Conservation (phyloP, 2,888 invertebrate genomes). For the Eutolmus rufibarbis region DNA sequence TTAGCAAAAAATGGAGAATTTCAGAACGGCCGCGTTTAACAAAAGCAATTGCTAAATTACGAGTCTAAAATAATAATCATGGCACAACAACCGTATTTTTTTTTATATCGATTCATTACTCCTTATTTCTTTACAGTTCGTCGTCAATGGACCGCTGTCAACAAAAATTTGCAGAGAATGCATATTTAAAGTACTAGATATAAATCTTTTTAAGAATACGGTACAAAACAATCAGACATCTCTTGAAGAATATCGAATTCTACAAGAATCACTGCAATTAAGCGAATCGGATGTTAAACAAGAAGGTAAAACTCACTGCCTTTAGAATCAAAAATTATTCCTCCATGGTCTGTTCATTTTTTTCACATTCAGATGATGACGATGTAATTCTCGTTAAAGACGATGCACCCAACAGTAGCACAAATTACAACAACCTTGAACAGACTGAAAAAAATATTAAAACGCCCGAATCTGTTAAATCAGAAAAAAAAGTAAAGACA, state of each 20-base stretch:
- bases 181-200: neutral
- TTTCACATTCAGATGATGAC: slow-evolving; percentile 5
- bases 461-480: too few relatives aligned
- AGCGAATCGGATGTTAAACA: neutral
- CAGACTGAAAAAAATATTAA: too few relatives aligned
- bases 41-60: too few relatives aligned
- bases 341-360: neutral
- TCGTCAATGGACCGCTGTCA: neutral
- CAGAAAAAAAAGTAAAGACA: too few relatives aligned
- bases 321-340: neutral
- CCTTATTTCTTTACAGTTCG: neutral
- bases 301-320: neutral
- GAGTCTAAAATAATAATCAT: too few relatives aligned
- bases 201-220: neutral
- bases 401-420: neutral
- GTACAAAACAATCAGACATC: slow-evolving; percentile 13
- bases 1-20: too few relatives aligned
- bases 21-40: too few relatives aligned
- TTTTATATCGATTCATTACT: too few relatives aligned
- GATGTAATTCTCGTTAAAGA: neutral
- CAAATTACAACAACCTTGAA: neutral
- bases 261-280: neutral
- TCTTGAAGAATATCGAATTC: neutral
- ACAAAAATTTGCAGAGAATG: slow-evolving; percentile 39
- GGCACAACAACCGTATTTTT: too few relatives aligned